A percentile compares a stretch with the other conserved stretches of the same genome.
These are phyloP conservation scores for Medauroidea extradentata DNA, from an alignment of 1,140 invertebrate genomes.

Conservation along the genomic window DNA sequence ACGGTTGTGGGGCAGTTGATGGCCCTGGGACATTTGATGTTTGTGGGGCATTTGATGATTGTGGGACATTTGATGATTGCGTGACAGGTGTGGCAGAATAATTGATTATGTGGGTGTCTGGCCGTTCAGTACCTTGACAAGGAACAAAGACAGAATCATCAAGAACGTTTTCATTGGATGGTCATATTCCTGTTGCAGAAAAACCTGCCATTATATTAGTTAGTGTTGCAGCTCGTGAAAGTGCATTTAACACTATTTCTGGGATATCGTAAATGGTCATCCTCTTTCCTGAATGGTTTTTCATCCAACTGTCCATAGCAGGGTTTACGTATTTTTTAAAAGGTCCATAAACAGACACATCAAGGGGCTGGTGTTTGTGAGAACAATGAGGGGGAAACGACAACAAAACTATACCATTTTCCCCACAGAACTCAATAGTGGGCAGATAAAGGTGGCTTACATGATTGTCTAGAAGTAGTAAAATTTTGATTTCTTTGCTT, in stretches of 20 bases:
- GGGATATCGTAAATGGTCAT: conserved; percentile 25
- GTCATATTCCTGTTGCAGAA: conserved; percentile 30
- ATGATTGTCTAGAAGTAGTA: conserved; percentile 31
- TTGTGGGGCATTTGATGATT: too few species aligned
- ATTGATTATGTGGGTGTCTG: too few species aligned
- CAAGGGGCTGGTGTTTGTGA: conserved; percentile 33
- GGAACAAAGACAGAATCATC: conserved; percentile 39
- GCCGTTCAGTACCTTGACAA: conserved; percentile 1
- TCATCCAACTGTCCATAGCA: conserved; percentile 17
- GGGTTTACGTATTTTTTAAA: conserved; percentile 28
- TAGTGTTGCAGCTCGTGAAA: conserved; percentile 11
- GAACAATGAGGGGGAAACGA: conserved; percentile 33
- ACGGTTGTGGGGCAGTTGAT: too few species aligned
- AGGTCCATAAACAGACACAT: conserved; percentile 27
- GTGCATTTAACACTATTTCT: conserved; percentile 18
- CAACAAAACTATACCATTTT: conserved; percentile 24
- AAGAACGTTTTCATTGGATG: conserved; percentile 39
- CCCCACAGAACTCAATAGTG: conserved; percentile 28
- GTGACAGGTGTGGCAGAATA: too few species aligned
- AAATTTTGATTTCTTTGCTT: conserved; percentile 12
- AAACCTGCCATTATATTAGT: conserved; percentile 12
- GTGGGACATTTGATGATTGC: too few species aligned
- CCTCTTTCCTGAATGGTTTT: conserved; percentile 21
- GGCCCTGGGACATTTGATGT: too few species aligned
- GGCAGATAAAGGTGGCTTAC: conserved; percentile 22